Evolutionary conservation across 2,113 vertebrate genomes (phyloP).

Genomic region (Delphinapterus leucas): DNA sequence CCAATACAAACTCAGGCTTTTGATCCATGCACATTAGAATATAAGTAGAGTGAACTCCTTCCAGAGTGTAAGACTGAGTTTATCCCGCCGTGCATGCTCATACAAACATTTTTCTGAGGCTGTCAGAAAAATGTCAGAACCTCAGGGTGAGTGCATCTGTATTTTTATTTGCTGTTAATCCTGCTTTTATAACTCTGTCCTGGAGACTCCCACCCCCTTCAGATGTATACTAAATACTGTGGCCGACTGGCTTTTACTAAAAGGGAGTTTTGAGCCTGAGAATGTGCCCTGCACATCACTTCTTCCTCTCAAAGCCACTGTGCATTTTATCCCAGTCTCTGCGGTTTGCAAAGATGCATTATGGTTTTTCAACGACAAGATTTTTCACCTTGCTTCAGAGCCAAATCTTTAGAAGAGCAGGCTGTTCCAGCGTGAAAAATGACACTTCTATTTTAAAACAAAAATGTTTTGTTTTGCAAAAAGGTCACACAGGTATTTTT

Average conservation of each 20-base stretch:
- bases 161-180: background rate
- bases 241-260: background rate
- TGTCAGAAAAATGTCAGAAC: background rate
- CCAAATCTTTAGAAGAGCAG: conserved; percentile 20
- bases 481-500: background rate
- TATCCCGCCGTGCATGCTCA: background rate
- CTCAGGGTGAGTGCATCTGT: background rate
- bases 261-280: background rate
- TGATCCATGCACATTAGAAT: background rate
- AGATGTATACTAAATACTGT: background rate
- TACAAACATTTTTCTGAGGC: background rate
- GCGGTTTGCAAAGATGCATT: conserved; percentile 6
- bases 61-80: background rate
- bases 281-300: background rate
- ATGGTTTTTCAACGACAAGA: background rate
- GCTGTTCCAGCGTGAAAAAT: background rate
- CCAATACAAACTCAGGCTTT: background rate
- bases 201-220: background rate
- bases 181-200: background rate
- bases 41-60: background rate
- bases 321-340: background rate
- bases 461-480: conserved; percentile 18
- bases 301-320: background rate
- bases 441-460: conserved; percentile 42
- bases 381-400: background rate